A percentile compares a stretch with the other conserved stretches of the same genome.
Evolutionary conservation across 2,888 invertebrate genomes (phyloP).

Genomic region (Drosophila histrio): DNA sequence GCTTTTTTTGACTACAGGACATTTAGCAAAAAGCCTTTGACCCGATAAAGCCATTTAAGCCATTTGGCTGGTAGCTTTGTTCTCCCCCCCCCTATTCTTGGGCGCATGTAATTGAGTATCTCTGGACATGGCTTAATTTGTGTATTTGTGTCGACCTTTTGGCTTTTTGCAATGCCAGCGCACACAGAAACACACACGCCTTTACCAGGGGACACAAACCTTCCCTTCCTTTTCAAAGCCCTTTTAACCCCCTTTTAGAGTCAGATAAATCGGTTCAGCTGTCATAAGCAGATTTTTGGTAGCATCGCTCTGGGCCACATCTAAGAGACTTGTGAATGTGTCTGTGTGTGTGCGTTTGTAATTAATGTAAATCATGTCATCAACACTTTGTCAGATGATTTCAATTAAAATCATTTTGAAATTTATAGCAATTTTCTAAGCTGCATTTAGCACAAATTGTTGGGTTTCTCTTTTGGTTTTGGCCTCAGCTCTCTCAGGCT

Average conservation of each 20-base stretch:
- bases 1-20: neutral
- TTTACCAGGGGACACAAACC: neutral
- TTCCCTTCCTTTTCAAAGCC: neutral
- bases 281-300: constrained; percentile 52
- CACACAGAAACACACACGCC: neutral
- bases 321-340: neutral
- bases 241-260: neutral
- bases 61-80: neutral
- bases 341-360: constrained; percentile 7
- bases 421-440: constrained; percentile 48
- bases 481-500: neutral
- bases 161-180: constrained; percentile 34
- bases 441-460: constrained; percentile 60
- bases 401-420: constrained; percentile 55
- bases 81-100: neutral
- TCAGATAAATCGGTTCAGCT: constrained; percentile 44
- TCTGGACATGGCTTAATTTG: constrained; percentile 45
- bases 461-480: neutral
- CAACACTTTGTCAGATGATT: constrained; percentile 48
- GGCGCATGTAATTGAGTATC: constrained; percentile 39
- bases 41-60: constrained; percentile 19
- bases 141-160: constrained; percentile 31
- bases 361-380: constrained; percentile 56
- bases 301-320: constrained; percentile 10
- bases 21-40: neutral